phyloP scores from a whole-genome alignment of 2,888 invertebrate genomes.

The Parapristionchus giblindavisi region DNA sequence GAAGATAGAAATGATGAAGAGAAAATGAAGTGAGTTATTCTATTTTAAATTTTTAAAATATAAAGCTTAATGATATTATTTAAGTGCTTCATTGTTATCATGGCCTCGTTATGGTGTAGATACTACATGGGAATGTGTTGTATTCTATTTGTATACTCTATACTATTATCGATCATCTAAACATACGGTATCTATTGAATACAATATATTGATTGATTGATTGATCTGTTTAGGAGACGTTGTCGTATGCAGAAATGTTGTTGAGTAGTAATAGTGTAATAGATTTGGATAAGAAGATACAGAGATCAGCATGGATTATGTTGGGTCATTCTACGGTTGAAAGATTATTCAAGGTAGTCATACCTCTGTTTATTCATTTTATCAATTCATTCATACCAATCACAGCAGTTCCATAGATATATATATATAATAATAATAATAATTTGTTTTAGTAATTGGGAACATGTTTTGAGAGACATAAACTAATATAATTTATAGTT shows the following conservation, averaged over 20 bases:
- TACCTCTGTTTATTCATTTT: not conserved
- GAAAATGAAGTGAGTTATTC: not conserved
- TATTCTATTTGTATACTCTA: slow-evolving; percentile 17
- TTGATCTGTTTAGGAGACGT: slow-evolving; percentile 4
- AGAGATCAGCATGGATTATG: slow-evolving; percentile 11
- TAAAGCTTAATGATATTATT: not conserved
- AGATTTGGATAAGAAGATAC: slow-evolving; percentile 13
- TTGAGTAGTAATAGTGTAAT: slow-evolving; percentile 6
- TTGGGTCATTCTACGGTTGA: slow-evolving; percentile 5
- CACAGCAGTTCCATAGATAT: too few relatives aligned
- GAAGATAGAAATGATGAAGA: not conserved
- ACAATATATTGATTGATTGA: not conserved
- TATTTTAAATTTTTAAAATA: not conserved
- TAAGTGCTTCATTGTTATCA: not conserved
- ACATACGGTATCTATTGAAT: not conserved
- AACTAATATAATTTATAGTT: not conserved
- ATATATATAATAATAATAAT: not conserved
- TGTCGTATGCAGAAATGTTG: slow-evolving; percentile 1
- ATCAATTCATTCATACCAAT: not conserved
- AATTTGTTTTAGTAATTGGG: not conserved
- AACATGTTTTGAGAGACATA: not conserved
- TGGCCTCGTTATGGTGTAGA: slow-evolving; percentile 10
- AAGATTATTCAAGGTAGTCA: slow-evolving; percentile 15
- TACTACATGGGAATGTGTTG: slow-evolving; percentile 1
- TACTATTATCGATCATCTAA: slow-evolving; percentile 14